Conservation (phyloP, 1,140 invertebrate genomes). For the Drosophila cardini region DNA sequence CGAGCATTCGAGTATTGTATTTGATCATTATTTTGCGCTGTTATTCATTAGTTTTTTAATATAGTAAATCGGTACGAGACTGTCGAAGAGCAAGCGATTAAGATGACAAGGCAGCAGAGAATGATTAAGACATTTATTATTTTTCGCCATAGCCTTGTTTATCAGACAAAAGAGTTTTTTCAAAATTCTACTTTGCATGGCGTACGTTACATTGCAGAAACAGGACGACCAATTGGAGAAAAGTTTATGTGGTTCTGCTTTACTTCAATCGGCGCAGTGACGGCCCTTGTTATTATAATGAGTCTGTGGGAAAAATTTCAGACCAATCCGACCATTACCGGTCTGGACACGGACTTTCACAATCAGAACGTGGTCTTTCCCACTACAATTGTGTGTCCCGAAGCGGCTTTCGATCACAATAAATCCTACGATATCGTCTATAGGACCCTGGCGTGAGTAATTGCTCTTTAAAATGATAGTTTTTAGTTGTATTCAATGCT, state of each 20-base stretch:
- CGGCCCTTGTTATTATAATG: slow-evolving; percentile 89
- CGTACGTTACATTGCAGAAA: slow-evolving; percentile 89
- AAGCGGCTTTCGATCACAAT: slow-evolving; percentile 84
- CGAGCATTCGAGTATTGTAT: background rate
- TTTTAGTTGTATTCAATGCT: background rate
- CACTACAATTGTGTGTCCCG: slow-evolving; percentile 88
- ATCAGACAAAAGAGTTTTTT: slow-evolving; percentile 89
- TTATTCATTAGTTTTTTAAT: slow-evolving; percentile 8
- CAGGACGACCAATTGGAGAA: slow-evolving; percentile 88
- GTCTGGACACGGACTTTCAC: slow-evolving; percentile 90
- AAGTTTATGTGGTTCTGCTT: slow-evolving; percentile 92
- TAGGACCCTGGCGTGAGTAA: slow-evolving; percentile 70
- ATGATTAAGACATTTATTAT: slow-evolving; percentile 73
- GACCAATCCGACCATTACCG: slow-evolving; percentile 92
- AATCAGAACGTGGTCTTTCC: slow-evolving; percentile 91
- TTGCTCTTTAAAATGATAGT: background rate
- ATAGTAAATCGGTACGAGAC: background rate
- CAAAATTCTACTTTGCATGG: slow-evolving; percentile 90
- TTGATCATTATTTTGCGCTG: background rate
- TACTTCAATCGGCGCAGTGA: slow-evolving; percentile 87
- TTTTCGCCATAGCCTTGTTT: slow-evolving; percentile 86
- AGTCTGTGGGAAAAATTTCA: slow-evolving; percentile 92
- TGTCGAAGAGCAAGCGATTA: slow-evolving; percentile 11
- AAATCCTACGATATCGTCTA: slow-evolving; percentile 66
- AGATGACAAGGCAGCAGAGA: slow-evolving; percentile 34